Conservation (phyloP, 1,140 invertebrate genomes). For the Amphibalanus amphitrite region DNA sequence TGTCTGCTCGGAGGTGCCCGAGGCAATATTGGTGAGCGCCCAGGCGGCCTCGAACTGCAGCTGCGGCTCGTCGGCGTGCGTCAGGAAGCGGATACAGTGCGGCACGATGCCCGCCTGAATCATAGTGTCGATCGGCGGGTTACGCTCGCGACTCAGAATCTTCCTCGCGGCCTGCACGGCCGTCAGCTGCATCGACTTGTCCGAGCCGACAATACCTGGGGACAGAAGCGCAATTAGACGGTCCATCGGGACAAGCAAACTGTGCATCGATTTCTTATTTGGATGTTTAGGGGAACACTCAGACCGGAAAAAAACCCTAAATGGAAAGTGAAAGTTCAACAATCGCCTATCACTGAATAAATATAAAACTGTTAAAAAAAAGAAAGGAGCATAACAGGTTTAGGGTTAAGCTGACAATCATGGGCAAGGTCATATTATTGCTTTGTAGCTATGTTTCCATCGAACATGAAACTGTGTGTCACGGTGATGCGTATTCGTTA, state of each 20-base stretch:
- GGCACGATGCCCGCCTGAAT: conserved; percentile 74
- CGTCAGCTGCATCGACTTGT: conserved; percentile 31
- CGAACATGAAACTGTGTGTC: too few relatives aligned
- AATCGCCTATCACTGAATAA: too few relatives aligned
- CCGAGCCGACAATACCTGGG: background rate
- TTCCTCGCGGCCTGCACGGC: conserved; percentile 65
- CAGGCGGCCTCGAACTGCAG: conserved; percentile 95
- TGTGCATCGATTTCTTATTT: background rate
- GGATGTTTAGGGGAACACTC: background rate
- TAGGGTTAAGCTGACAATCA: too few relatives aligned
- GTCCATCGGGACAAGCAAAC: too few relatives aligned
- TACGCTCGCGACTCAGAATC: conserved; percentile 73
- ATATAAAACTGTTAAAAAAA: too few relatives aligned
- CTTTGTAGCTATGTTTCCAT: too few relatives aligned
- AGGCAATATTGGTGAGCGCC: conserved; percentile 96
- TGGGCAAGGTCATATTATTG: too few relatives aligned
- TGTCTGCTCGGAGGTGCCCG: conserved; percentile 79
- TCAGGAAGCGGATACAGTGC: conserved; percentile 16
- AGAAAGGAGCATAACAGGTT: too few relatives aligned
- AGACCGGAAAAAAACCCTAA: conserved; percentile 9
- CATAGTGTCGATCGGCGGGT: conserved; percentile 84
- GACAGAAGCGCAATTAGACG: background rate
- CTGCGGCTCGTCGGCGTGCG: conserved; percentile 29
- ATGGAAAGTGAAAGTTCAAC: too few relatives aligned
- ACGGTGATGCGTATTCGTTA: too few relatives aligned